phyloP scores from a whole-genome alignment of 2,888 invertebrate species.

The Troides oblongomaculatus region DNA sequence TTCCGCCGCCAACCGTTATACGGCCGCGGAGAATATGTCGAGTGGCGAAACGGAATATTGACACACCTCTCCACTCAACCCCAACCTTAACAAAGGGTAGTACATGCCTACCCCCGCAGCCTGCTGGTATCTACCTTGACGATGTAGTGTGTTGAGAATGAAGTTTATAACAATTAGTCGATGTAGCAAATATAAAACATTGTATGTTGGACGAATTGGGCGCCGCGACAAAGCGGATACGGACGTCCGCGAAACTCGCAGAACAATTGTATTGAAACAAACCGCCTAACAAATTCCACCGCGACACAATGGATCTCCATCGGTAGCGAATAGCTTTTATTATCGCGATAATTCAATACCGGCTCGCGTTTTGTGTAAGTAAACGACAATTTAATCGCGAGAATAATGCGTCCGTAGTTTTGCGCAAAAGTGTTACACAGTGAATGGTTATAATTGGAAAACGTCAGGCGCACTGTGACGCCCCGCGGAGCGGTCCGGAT shows the following conservation, averaged over 20 bases:
- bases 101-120: too few relatives aligned
- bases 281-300: conserved; percentile 28
- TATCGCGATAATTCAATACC: conserved; percentile 43
- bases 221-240: conserved; percentile 15
- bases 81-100: too few relatives aligned
- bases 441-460: conserved; percentile 73
- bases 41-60: too few relatives aligned
- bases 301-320: conserved; percentile 26
- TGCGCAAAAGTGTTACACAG: conserved; percentile 66
- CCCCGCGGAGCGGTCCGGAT: conserved; percentile 66
- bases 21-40: too few relatives aligned
- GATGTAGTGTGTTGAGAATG: too few relatives aligned
- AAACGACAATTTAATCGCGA: conserved; percentile 48
- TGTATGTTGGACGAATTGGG: conserved; percentile 15
- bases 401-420: conserved; percentile 48
- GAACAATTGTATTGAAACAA: conserved; percentile 29
- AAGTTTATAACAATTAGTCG: neutral
- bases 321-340: conserved; percentile 10
- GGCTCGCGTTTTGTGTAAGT: conserved; percentile 39
- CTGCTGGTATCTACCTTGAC: too few relatives aligned
- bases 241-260: conserved; percentile 21
- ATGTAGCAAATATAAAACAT: conserved; percentile 7
- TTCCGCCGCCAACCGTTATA: too few relatives aligned
- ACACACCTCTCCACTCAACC: too few relatives aligned
- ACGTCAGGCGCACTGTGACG: conserved; percentile 66